Evolutionary conservation across 2,113 vertebrate species (phyloP).

Genomic region (Neogobius melanostomus): DNA sequence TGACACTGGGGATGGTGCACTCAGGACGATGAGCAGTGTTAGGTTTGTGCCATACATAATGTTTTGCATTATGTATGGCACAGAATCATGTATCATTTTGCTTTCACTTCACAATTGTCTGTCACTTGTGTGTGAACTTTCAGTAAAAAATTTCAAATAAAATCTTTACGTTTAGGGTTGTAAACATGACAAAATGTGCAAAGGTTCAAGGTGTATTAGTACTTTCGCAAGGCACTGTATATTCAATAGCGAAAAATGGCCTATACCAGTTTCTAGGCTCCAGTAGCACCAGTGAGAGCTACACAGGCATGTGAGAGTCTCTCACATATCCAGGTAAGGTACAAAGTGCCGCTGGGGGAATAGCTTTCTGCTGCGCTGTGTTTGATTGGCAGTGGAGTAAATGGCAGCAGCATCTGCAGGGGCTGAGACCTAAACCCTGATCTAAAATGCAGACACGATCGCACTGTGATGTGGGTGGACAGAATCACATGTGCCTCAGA

Average conservation of each 20-base stretch:
- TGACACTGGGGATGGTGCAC: too few species aligned
- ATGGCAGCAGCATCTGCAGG: slow-evolving; percentile 67
- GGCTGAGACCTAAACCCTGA: slow-evolving; percentile 44
- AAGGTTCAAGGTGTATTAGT: too few species aligned
- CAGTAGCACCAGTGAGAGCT: background rate
- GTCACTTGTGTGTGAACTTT: too few species aligned
- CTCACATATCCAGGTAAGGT: slow-evolving; percentile 42
- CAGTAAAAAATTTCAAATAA: too few species aligned
- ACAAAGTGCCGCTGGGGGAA: slow-evolving; percentile 14
- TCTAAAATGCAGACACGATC: slow-evolving; percentile 37
- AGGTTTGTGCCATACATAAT: too few species aligned
- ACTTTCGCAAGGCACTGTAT: too few species aligned
- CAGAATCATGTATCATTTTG: too few species aligned
- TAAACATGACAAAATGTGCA: too few species aligned
- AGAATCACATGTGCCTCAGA: slow-evolving; percentile 10
- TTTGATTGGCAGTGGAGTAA: slow-evolving; percentile 74
- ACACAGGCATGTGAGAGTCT: background rate
- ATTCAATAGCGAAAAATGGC: background rate
- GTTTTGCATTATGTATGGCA: too few species aligned
- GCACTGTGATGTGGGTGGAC: slow-evolving; percentile 1
- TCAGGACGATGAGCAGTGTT: too few species aligned
- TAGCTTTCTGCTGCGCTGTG: slow-evolving; percentile 51
- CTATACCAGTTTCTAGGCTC: background rate
- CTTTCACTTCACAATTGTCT: too few species aligned
- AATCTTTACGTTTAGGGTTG: too few species aligned